Percentiles rank a stretch among this genome's conserved stretches.
Conservation (phyloP, 1,140 invertebrate species). For the Zaprionus ornatus region DNA sequence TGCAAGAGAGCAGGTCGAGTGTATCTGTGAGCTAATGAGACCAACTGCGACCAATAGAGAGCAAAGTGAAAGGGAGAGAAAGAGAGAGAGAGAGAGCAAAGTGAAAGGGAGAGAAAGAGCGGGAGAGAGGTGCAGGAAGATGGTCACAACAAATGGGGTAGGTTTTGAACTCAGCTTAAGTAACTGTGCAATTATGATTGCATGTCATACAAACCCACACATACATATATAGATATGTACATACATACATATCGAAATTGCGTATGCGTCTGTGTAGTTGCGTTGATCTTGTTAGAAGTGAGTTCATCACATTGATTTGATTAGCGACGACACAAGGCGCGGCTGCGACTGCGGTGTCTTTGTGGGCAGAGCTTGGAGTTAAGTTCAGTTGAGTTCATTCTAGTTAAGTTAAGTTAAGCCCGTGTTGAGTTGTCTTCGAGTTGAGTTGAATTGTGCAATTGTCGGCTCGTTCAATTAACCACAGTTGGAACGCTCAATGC, state of each 20-base stretch:
- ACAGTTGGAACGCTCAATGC: conserved; percentile 51
- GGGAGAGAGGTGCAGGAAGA: background rate
- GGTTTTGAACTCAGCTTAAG: conserved; percentile 41
- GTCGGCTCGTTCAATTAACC: conserved; percentile 64
- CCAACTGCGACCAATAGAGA: background rate
- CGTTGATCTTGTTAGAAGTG: conserved; percentile 48
- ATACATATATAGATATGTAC: background rate
- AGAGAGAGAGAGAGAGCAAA: conserved; percentile 2
- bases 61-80: background rate
- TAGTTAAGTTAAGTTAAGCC: background rate
- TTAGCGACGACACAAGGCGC: conserved; percentile 34
- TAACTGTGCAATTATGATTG: conserved; percentile 52
- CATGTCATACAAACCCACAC: conserved; percentile 25
- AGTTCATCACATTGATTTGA: conserved; percentile 56
- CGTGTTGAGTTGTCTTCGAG: background rate
- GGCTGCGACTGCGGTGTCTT: background rate
- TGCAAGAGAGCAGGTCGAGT: conserved; percentile 36
- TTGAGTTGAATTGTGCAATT: conserved; percentile 61
- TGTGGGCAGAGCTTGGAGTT: background rate
- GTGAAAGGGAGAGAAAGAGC: background rate
- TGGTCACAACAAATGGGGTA: conserved; percentile 41
- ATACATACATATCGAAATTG: background rate
- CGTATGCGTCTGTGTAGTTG: conserved; percentile 2
- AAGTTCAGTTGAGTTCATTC: background rate
- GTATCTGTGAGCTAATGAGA: conserved; percentile 23